Percentiles rank a stretch among this genome's conserved stretches.
These are phyloP conservation scores for Xiphophorus birchmanni DNA, from an alignment of 2,797 vertebrate genomes.

Conservation along the genomic window DNA sequence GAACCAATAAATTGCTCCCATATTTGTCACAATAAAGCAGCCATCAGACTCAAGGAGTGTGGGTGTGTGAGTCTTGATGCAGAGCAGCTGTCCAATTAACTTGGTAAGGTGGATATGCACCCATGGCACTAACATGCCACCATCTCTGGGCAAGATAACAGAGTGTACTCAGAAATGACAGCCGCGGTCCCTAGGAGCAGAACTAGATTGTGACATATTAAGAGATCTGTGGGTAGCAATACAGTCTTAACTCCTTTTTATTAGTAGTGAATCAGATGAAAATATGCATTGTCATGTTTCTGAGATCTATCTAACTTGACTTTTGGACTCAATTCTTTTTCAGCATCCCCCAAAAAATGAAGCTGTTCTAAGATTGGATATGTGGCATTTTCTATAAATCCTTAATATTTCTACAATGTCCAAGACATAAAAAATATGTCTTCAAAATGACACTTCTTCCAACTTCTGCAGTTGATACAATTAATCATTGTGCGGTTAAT, in stretches of 20 bases:
- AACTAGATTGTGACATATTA: slow-evolving; percentile 2
- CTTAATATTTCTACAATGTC: not conserved
- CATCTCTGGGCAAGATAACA: slow-evolving; percentile 48
- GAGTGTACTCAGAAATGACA: slow-evolving; percentile 51
- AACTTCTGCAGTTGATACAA: not conserved
- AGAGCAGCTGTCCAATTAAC: slow-evolving; percentile 83
- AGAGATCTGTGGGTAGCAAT: slow-evolving; percentile 4
- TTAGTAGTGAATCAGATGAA: not conserved
- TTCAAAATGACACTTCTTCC: not conserved
- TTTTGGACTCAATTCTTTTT: not conserved
- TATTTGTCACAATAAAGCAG: slow-evolving; percentile 81
- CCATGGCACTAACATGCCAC: slow-evolving; percentile 61
- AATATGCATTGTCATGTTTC: not conserved
- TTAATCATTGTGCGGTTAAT: not conserved
- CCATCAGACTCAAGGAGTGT: slow-evolving; percentile 72
- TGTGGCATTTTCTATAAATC: not conserved
- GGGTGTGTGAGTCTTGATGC: slow-evolving; percentile 70
- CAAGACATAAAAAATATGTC: not conserved
- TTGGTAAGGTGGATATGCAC: slow-evolving; percentile 62
- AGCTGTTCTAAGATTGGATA: not conserved
- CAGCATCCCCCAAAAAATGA: not conserved
- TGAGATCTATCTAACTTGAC: not conserved
- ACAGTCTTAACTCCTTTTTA: not conserved
- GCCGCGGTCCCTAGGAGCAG: slow-evolving; percentile 24
- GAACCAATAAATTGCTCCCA: slow-evolving; percentile 80